Evolutionary conservation across 2,888 invertebrate species (phyloP).

Genomic region (Rhyacophila evoluta): DNA sequence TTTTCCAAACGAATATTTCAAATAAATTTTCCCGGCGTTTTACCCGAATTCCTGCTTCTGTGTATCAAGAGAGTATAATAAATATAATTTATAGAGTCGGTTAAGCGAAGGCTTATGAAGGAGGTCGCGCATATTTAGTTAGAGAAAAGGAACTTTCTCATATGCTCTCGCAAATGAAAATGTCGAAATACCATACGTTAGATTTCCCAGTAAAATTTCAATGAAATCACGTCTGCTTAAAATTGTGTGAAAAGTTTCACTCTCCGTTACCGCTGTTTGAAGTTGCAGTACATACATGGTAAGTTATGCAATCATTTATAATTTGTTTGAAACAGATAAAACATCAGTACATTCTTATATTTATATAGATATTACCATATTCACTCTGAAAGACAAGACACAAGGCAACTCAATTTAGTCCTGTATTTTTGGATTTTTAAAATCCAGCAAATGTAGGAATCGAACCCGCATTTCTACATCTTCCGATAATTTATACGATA

Average conservation of each 20-base stretch:
- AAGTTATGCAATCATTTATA: too few species aligned
- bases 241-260: neutral
- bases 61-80: conserved; percentile 18
- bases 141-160: conserved; percentile 16
- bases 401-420: too few species aligned
- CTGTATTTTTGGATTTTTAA: too few species aligned
- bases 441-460: too few species aligned
- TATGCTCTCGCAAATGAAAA: conserved; percentile 1
- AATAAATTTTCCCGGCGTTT: neutral
- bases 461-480: too few species aligned
- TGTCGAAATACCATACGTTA: neutral
- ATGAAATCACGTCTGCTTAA: neutral
- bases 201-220: neutral
- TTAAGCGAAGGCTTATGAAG: neutral
- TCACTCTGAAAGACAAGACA: too few species aligned
- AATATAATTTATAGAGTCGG: conserved; percentile 19
- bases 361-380: too few species aligned
- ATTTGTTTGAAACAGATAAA: too few species aligned
- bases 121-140: conserved; percentile 19
- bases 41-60: neutral
- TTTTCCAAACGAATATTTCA: conserved; percentile 13
- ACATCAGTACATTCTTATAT: too few species aligned
- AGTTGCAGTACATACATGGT: too few species aligned
- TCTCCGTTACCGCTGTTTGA: too few species aligned
- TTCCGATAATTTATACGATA: too few species aligned